These are phyloP conservation scores for Dicrurus megarhynchus DNA, from an alignment of 2,113 vertebrate species.

Conservation along the genomic window DNA sequence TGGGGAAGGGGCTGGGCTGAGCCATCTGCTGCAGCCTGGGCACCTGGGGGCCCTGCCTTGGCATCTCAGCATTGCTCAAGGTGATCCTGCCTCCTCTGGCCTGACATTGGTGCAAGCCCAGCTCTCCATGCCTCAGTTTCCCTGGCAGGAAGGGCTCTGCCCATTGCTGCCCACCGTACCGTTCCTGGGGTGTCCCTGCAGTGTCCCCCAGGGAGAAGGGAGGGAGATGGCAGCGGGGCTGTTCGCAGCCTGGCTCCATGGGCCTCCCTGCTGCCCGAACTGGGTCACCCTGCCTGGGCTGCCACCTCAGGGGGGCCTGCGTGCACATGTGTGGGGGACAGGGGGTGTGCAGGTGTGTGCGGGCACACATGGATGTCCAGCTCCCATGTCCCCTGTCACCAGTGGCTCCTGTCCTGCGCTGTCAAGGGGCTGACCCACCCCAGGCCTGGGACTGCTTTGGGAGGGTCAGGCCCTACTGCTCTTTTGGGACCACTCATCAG, in stretches of 20 bases:
- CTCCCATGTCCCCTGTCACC: too few species aligned
- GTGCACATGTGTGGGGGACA: background rate
- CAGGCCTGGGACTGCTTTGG: rapidly evolving
- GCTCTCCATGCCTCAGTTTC: background rate
- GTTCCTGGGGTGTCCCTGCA: rapidly evolving
- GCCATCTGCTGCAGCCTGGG: background rate
- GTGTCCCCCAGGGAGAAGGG: background rate
- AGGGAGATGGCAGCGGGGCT: background rate
- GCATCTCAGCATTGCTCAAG: background rate
- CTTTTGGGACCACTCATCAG: too few species aligned
- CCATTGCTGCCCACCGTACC: rapidly evolving
- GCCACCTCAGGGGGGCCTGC: background rate
- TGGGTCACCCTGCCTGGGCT: background rate
- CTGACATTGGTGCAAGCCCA: too few species aligned
- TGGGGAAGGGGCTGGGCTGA: background rate
- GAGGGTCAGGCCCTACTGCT: background rate
- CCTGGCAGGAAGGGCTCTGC: background rate
- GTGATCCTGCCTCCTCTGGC: background rate
- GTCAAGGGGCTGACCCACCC: background rate
- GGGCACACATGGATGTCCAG: rapidly evolving
- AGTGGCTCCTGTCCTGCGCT: background rate
- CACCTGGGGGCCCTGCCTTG: background rate
- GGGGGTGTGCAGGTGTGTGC: background rate
- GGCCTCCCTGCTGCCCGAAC: background rate
- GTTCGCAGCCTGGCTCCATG: background rate